These are phyloP conservation scores for Tetanocera ferruginea DNA, from an alignment of 2,888 invertebrate species.

Conservation along the genomic window DNA sequence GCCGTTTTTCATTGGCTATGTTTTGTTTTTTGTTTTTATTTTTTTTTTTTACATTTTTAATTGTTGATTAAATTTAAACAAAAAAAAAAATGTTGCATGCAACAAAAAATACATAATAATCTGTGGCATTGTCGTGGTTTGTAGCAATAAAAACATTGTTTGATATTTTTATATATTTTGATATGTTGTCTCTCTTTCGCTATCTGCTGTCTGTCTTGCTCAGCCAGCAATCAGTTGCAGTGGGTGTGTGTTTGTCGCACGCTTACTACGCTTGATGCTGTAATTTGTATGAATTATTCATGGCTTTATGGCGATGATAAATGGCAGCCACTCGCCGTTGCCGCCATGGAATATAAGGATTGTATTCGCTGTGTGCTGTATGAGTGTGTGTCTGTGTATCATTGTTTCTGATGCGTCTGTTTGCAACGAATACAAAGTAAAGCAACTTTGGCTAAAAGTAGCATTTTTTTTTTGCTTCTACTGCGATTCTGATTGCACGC, in stretches of 20 bases:
- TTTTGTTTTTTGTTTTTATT: background rate
- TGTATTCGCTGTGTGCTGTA: background rate
- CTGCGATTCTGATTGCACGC: too few relatives aligned
- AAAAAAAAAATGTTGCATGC: conserved; percentile 29
- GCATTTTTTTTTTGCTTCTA: too few relatives aligned
- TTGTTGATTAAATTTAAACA: conserved; percentile 38
- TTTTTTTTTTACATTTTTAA: conserved; percentile 21
- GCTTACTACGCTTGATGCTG: conserved; percentile 23
- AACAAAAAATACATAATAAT: conserved; percentile 37
- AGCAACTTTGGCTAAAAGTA: too few relatives aligned
- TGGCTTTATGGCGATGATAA: conserved; percentile 49
- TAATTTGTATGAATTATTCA: conserved; percentile 51
- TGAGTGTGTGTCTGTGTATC: background rate
- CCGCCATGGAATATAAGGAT: background rate
- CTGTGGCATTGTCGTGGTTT: conserved; percentile 24
- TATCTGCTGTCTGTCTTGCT: background rate
- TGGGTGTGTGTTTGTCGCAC: background rate
- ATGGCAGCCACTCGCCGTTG: conserved; percentile 38
- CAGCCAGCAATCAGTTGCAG: background rate
- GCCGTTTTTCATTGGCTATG: background rate
- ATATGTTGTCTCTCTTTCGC: background rate
- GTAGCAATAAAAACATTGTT: background rate
- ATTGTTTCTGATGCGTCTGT: too few relatives aligned
- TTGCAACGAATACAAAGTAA: too few relatives aligned
- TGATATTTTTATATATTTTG: conserved; percentile 7